These are phyloP conservation scores for Leptinotarsa defecta DNA, from an alignment of 1,140 invertebrate genomes.

Conservation along the genomic window DNA sequence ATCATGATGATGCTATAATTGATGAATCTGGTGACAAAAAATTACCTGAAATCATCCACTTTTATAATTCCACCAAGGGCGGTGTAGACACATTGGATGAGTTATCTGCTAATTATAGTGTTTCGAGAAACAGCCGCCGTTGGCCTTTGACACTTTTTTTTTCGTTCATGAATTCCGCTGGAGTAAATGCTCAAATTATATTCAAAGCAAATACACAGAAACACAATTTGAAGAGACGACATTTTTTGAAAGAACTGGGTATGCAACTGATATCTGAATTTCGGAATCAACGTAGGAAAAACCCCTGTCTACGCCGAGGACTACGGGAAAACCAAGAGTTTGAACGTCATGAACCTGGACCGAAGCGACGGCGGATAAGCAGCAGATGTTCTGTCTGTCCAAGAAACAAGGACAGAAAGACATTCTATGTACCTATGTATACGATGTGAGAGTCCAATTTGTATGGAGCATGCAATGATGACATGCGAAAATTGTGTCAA, in stretches of 20 bases:
- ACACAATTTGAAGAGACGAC: background rate
- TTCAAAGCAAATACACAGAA: background rate
- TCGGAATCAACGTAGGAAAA: background rate
- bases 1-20: constrained; percentile 39
- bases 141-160: constrained; percentile 39
- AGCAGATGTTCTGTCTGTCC: constrained; percentile 16
- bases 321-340: background rate
- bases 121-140: constrained; percentile 26
- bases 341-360: constrained; percentile 10
- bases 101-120: constrained; percentile 27
- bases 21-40: background rate
- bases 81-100: constrained; percentile 36
- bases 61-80: constrained; percentile 38
- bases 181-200: constrained; percentile 21
- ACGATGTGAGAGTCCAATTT: no score
- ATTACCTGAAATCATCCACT: constrained; percentile 32
- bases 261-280: background rate
- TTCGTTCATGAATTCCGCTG: constrained; percentile 27
- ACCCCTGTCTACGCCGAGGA: background rate
- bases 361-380: constrained; percentile 7
- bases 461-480: no score
- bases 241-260: constrained; percentile 5
- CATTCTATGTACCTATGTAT: no score
- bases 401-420: background rate
- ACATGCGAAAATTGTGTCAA: no score